phyloP scores from a whole-genome alignment of 2,797 vertebrate genomes.

The Rhynchonycteris naso region DNA sequence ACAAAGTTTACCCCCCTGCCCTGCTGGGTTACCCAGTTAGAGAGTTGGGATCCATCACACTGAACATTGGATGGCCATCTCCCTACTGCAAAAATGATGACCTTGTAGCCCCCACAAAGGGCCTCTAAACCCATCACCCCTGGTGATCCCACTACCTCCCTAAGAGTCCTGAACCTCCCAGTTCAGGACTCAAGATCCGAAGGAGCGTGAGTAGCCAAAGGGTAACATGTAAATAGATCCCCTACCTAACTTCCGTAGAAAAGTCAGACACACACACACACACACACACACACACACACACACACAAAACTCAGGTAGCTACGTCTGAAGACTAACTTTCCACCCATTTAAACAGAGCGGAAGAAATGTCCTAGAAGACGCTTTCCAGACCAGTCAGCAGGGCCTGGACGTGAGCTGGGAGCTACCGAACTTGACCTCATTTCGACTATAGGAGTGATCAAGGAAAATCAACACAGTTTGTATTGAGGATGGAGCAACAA shows the following conservation, averaged over 20 bases:
- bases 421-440: neutral
- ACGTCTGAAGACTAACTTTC: neutral
- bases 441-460: neutral
- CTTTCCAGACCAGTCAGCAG: too few species aligned
- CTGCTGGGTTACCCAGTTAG: neutral
- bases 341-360: neutral
- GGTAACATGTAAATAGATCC: neutral
- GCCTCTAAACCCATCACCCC: too few species aligned
- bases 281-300: neutral
- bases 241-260: neutral
- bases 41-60: neutral
- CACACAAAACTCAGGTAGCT: neutral
- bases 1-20: too few species aligned
- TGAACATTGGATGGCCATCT: neutral
- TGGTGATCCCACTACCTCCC: neutral
- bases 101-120: neutral
- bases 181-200: too few species aligned
- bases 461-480: neutral
- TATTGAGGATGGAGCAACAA: neutral
- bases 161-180: neutral
- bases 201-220: neutral
- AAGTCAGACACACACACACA: neutral
- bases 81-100: accelerated
- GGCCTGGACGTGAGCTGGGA: neutral
- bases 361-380: neutral